Evolutionary conservation across 2,797 vertebrate genomes (phyloP), one percentile per base, ranked within the genome.

Genomic region (Scyliorhinus canicula): DNA sequence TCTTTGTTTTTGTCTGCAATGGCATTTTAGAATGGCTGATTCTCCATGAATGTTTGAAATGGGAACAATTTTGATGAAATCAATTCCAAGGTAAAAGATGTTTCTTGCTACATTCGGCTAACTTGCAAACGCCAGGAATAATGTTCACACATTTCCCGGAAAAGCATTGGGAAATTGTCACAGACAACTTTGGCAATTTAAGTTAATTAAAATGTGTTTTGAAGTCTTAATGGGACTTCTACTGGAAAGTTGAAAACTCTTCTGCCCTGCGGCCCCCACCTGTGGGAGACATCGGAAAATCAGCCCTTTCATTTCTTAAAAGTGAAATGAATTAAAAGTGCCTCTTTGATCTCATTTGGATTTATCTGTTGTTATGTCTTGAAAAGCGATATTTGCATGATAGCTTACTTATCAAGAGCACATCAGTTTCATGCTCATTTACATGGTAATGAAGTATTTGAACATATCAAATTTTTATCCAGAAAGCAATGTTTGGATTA

Each of bases 361-460:
- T 47, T 85, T 85, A 50, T 93, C 35, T 88, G 26, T 57, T 31
- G 16, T 65, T 67, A 31, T 67, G 63, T 55, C 55, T 93, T 93
- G 60, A 93, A 67, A 67, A 44, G 40, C 65, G 44, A 28, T 93
- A 93, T 47, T 93, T 93, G 63, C n/a, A 93, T 28, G 40, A 24
- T 67, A 26, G 26, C n/a, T 67, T 93, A 14, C 90, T 93, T 67
- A 93, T 93, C 84, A 67, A 65, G 67, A 67, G 50, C 52, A 88
- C 52, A 55, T 88, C 85, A 57, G 85, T 3, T 50, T 35, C 85
- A 57, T 57, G 16, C 85, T 35, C 31, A 35, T 55, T 55, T 55
- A 86, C n/a, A 31, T 86, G 85, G 85, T 88, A 55, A 88, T 35
- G 55, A 57, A 88, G 55, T 88, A 57, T 50, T 88, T 88, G n/a